Evolutionary conservation across 35 echinoderm and acorn worm genomes (phyloP), one percentile per base, ranked within the genome.

Genomic region (Apostichopus californicus): DNA sequence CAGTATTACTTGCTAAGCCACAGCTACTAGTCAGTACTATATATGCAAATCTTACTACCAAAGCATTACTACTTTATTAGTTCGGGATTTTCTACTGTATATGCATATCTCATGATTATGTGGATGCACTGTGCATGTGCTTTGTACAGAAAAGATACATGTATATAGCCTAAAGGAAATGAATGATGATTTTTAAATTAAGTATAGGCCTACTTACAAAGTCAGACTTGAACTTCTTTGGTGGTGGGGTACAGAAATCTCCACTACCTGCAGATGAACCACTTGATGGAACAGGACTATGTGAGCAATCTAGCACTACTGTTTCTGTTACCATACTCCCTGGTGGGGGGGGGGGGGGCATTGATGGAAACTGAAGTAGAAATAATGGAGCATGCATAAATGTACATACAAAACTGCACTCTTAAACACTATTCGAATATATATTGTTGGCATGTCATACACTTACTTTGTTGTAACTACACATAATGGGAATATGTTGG

Each of bases 151-250:
- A 8, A 78, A 78, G 20, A 78, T 34, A 9, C 20, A 21, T 9
- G 20, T n/a, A 78, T 65, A 65, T 15, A 8, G 8, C 61, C 61
- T 10, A 8, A 65, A 10, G 61, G 8, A 65, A 65, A 15, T 10
- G 9, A 10, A 1, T 8, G 61, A 65, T 15, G 14, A 10, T 65
- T 65, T 10, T 0, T 34, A 15, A 78, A 1, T 14, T 9, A 23
- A 9, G 1, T 28, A 28, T 28, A 28, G 26, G 26, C 26, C 26
- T 28, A 28, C 26, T 28, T 28, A 80, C 78, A 80, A 80, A 26
- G 78, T 80, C 78, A 26, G 78, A 80, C 23, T 80, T 80, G 23
- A 80, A 80, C 28, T 80, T 80, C 78, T 80, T 80, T 34, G 26
- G 9, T 80, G 78, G 78, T 80, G 78, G 78, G 28, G 77, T 78